phyloP scores from a whole-genome alignment of 2,113 vertebrate species.

The Chaetodon auriga region DNA sequence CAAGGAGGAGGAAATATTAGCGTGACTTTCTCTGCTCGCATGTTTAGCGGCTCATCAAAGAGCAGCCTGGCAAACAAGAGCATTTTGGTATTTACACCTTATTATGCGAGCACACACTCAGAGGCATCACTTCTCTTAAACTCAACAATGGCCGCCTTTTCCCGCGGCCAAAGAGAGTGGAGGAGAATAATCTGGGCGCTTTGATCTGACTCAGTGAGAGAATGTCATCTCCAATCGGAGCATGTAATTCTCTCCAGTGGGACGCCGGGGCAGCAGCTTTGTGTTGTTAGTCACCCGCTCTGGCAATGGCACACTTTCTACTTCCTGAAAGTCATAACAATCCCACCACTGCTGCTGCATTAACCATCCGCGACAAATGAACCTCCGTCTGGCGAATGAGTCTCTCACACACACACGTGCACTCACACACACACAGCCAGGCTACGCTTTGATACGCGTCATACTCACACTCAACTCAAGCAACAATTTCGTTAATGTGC shows the following conservation, averaged over 20 bases:
- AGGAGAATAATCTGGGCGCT: slow-evolving; percentile 49
- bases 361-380: slow-evolving; percentile 61
- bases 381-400: slow-evolving; percentile 41
- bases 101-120: background rate
- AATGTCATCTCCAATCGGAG: slow-evolving; percentile 55
- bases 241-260: slow-evolving; percentile 56
- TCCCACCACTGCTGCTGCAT: slow-evolving; percentile 50
- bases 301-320: slow-evolving; percentile 46
- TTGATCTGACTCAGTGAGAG: slow-evolving; percentile 54
- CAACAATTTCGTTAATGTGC: slow-evolving; percentile 12
- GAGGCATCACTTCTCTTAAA: slow-evolving; percentile 13
- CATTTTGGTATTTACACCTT: background rate
- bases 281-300: slow-evolving; percentile 52
- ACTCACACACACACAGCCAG: background rate
- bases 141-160: background rate
- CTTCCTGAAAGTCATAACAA: slow-evolving; percentile 65
- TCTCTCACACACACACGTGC: slow-evolving; percentile 32
- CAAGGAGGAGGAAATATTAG: slow-evolving; percentile 18
- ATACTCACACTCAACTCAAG: slow-evolving; percentile 21
- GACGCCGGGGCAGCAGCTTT: slow-evolving; percentile 36
- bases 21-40: slow-evolving; percentile 31
- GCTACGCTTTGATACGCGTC: slow-evolving; percentile 9
- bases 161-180: background rate
- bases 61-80: background rate
- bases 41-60: slow-evolving; percentile 19